Percentiles rank a stretch among this genome's conserved stretches.
phyloP scores from a whole-genome alignment of 2,797 vertebrate species.

The Urocyon cinereoargenteus region DNA sequence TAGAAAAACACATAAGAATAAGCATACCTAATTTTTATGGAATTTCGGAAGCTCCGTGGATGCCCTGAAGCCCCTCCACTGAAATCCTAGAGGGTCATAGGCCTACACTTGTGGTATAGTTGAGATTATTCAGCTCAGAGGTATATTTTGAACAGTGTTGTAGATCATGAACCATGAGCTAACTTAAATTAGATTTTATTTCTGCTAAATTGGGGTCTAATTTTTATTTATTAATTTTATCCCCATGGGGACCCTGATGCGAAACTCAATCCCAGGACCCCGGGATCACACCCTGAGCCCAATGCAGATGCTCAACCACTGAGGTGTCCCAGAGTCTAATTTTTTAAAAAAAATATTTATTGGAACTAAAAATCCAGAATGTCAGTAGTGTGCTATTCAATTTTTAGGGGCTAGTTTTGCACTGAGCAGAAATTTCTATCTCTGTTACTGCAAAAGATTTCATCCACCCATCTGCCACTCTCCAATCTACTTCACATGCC shows the following conservation, averaged over 20 bases:
- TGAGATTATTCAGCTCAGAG: slow-evolving; percentile 7
- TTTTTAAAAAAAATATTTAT: background rate
- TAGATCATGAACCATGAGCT: background rate
- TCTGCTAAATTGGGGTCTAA: background rate
- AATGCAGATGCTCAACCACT: too few species aligned
- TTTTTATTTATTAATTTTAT: background rate
- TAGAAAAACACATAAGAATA: slow-evolving; percentile 37
- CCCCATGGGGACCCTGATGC: too few species aligned
- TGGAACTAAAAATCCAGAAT: slow-evolving; percentile 2
- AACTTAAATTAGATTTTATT: background rate
- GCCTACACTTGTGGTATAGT: background rate
- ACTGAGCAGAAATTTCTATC: background rate
- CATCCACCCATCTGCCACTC: background rate
- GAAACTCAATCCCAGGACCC: too few species aligned
- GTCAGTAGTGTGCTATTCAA: background rate
- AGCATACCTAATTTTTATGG: background rate
- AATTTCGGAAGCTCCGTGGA: background rate
- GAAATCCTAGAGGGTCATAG: background rate
- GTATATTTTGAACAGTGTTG: background rate
- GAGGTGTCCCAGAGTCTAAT: too few species aligned
- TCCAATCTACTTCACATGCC: background rate
- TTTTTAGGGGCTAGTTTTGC: background rate
- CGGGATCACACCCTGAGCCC: too few species aligned
- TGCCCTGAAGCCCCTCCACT: background rate
- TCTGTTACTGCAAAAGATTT: background rate